Base-by-base conservation (phyloP, 30 jellyfish, hydroid and myxozoan genomes). In the Nemopilema nomurai region DNA sequence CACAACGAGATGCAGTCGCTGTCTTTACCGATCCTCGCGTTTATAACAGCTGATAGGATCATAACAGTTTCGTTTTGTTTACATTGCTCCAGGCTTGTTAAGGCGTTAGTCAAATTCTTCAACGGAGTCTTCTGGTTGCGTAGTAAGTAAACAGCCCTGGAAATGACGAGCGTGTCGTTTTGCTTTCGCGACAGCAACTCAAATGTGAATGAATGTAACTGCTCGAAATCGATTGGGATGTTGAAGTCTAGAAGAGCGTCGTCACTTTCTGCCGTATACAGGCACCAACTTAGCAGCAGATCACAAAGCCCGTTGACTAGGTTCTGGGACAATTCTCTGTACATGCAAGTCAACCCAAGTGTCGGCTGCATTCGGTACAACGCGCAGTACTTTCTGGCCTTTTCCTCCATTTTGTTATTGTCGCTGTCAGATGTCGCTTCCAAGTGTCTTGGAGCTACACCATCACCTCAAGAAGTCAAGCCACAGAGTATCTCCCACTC, bases 361-460 rank as follows among this genome's bases (percentile, higher is more conserved):
- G 90, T 41, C 19, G 96, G 96, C 57, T 87, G 89, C 71, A 65
- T 71, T 64, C 28, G 50, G 81, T 76, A 87, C 81, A 76, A 76
- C 62, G 22, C 28, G 83, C 96, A 87, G 29, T 87, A 87, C 66
- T 79, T 87, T 29, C 96, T 62, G 16, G 96, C 96, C 69, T 63
- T 78, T 18, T 87, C 86, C 69, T 87, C 96, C 93, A 84, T 84
- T 0, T 1, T 26, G 63, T 73, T 6, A 41, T 41, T 41, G 57
- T 41, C 57, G 57, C 6, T n/a, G n/a, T n/a, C n/a, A n/a, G n/a
- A n/a, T n/a, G n/a, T n/a, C n/a, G n/a, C n/a, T n/a, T 41, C 57
- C 13, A 13, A 3, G 57, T 41, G 57, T 3, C 57, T 6, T 41
- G 57, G 13, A 41, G 57, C 57, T 41, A 41, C 13, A 3, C 57